Evolutionary conservation across 2,888 invertebrate species (phyloP).

Genomic region (Erannis defoliaria): DNA sequence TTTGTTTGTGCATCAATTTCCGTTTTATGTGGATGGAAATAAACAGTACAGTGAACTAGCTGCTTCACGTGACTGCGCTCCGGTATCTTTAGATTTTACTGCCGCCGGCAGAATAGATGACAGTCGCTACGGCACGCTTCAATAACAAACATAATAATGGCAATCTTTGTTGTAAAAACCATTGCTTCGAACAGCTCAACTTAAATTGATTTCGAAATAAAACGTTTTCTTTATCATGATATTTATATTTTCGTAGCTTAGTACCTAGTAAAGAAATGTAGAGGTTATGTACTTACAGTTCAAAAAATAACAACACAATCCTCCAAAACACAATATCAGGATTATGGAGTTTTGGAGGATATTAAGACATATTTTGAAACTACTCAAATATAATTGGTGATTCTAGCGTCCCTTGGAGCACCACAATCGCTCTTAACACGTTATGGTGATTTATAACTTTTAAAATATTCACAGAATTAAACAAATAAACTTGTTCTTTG

Average conservation of each 20-base stretch:
- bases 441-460: not conserved
- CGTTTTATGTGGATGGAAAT: constrained; percentile 5
- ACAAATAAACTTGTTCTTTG: not conserved
- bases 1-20: constrained; percentile 17
- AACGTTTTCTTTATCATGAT: no score
- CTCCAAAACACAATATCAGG: no score
- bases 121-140: not conserved
- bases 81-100: constrained; percentile 3
- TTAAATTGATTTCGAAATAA: no score
- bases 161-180: not conserved
- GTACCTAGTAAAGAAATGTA: no score
- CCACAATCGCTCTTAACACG: not conserved
- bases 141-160: not conserved
- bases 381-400: no score
- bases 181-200: no score
- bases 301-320: no score
- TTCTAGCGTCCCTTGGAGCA: no score
- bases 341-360: no score
- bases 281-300: no score
- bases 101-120: not conserved
- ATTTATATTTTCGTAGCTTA: no score
- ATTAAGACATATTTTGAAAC: no score
- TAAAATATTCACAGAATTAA: not conserved
- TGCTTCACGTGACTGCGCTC: constrained; percentile 6
- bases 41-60: not conserved